phyloP scores from a whole-genome alignment of 2,888 invertebrate genomes.

The Caenorhabditis sp. region DNA sequence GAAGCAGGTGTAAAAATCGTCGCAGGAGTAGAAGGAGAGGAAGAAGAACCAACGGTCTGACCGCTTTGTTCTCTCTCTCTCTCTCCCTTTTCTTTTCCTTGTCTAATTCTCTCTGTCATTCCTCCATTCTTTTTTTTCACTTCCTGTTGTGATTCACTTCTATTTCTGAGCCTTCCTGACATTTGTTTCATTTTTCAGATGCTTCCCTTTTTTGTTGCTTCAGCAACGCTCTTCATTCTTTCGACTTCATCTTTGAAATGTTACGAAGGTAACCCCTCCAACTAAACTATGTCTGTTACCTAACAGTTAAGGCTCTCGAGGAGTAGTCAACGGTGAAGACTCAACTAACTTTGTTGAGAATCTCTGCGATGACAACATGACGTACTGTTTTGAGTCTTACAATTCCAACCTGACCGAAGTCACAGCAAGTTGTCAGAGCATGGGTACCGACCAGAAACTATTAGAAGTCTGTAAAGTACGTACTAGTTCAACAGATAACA shows the following conservation, averaged over 20 bases:
- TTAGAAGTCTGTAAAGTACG: conserved; percentile 55
- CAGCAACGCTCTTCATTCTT: conserved; percentile 27
- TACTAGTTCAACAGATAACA: not conserved
- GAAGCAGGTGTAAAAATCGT: conserved; percentile 9
- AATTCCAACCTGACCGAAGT: conserved; percentile 56
- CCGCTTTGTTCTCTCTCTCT: conserved; percentile 9
- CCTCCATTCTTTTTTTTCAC: conserved; percentile 9
- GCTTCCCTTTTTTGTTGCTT: conserved; percentile 10
- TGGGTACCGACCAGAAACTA: conserved; percentile 57
- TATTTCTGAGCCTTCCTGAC: conserved; percentile 11
- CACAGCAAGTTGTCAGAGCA: conserved; percentile 58
- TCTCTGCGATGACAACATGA: conserved; percentile 56
- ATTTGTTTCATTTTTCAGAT: conserved; percentile 22
- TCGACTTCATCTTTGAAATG: conserved; percentile 39
- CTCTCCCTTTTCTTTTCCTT: not conserved
- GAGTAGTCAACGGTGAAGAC: conserved; percentile 51
- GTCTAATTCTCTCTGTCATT: conserved; percentile 8
- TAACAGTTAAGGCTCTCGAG: conserved; percentile 43
- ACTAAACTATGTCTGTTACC: not conserved
- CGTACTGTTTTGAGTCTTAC: conserved; percentile 57
- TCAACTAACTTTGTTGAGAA: conserved; percentile 49
- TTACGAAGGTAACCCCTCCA: conserved; percentile 29
- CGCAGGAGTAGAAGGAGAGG: too few species aligned
- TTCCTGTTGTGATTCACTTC: conserved; percentile 41
- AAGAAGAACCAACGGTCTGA: conserved; percentile 35